Base-by-base conservation (phyloP, 2,888 invertebrate genomes). In the Rhagonycha fulva region DNA sequence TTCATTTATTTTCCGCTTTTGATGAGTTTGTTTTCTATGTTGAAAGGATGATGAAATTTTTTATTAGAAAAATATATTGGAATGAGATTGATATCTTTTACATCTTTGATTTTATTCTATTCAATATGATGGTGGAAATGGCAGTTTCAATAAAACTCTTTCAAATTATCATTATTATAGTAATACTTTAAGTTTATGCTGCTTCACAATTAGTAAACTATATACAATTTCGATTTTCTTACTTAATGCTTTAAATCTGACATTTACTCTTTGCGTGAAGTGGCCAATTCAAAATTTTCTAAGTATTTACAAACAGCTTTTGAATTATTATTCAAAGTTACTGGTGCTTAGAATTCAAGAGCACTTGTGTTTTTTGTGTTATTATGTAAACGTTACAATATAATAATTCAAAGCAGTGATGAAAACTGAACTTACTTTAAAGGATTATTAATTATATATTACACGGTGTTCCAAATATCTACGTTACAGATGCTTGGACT, bases 1-100 rank as follows among this genome's bases (percentile, higher is more conserved):
- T 77, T 76, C 81, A 83, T 82, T 84, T 84, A 84, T 84, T 84
- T 85, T 82, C 84, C 79, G 79, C 81, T 81, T 85, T 85, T 84
- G 85, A 86, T 85, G 84, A 85, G 84, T 85, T 86, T 85, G 83
- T 84, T 84, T 84, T 84, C 84, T 81, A 84, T 85, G 83, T 82
- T 83, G 83, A 83, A 84, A 82, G 81, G 80, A 84, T 83, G 84
- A 85, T 84, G 84, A 83, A 84, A 82, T 84, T 84, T 79, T 84
- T 84, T 85, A 84, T 84, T 84, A 76, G 73, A 71, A 74, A 76
- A 73, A 73, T 78, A 76, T 76, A 72, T 62, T 74, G 69, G 68
- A 60, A 47, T n/a, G 47, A 47, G 47, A 47, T 47, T 47, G 47
- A 47, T 47, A 47, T 47, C 47, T 47, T 47, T 47, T 47, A 47